A percentile compares a stretch with the other conserved stretches of the same genome.
phyloP scores from a whole-genome alignment of 2,113 vertebrate species.

The Heterocephalus glaber region DNA sequence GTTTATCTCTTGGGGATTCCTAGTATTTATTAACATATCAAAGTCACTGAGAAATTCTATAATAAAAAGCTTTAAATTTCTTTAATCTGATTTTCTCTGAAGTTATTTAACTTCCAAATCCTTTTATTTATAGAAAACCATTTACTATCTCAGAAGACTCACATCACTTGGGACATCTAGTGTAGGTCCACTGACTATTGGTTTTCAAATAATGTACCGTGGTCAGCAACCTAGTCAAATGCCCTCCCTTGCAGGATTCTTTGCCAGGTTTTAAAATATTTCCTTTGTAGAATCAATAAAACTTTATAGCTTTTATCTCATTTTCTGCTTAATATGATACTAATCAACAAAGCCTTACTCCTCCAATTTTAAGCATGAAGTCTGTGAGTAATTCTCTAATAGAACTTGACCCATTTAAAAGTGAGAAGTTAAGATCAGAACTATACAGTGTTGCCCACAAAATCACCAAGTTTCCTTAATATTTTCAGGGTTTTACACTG shows the following conservation, averaged over 20 bases:
- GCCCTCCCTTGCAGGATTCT: not conserved
- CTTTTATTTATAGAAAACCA: conserved; percentile 7
- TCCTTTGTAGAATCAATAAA: not conserved
- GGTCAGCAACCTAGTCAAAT: not conserved
- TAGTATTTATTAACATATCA: not conserved
- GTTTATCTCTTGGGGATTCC: not conserved
- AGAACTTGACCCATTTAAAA: conserved; percentile 5
- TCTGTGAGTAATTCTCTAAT: not conserved
- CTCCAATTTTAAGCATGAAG: not conserved
- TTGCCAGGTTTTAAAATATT: conserved; percentile 1
- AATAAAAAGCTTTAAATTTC: conserved; percentile 3
- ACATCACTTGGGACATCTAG: not conserved
- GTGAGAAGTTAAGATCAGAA: not conserved
- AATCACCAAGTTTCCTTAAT: not conserved
- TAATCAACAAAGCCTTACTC: not conserved
- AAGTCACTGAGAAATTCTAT: not conserved
- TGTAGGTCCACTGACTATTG: not conserved
- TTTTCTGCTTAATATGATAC: conserved; percentile 5
- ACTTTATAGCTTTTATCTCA: not conserved
- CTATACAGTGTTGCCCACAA: not conserved
- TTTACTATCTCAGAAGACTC: not conserved
- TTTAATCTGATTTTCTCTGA: not conserved
- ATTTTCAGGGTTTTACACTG: not conserved
- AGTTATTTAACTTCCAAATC: conserved; percentile 19
- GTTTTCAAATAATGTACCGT: not conserved